Percentiles rank a stretch among this genome's conserved stretches.
phyloP scores from a whole-genome alignment of 2,113 vertebrate species.

The Panthera uncia region DNA sequence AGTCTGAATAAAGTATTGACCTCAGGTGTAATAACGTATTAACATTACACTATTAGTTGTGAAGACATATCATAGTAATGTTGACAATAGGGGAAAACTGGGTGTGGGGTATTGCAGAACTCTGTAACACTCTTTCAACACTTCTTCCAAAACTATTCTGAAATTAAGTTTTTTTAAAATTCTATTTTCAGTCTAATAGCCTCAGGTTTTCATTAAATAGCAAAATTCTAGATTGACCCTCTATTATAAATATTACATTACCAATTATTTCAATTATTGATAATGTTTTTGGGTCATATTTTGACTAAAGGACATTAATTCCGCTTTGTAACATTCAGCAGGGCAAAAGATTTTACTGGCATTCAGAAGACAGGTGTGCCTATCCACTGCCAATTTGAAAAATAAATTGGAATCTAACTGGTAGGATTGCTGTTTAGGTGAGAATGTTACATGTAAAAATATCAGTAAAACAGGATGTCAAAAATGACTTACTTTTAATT shows the following conservation, averaged over 20 bases:
- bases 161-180: not conserved
- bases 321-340: not conserved
- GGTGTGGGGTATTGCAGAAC: not conserved
- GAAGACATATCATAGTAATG: not conserved
- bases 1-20: not conserved
- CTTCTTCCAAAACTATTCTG: not conserved
- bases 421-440: not conserved
- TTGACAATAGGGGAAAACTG: not conserved
- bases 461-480: not conserved
- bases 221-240: not conserved
- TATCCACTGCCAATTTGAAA: not conserved
- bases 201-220: not conserved
- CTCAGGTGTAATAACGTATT: not conserved
- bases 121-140: not conserved
- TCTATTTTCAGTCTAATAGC: not conserved
- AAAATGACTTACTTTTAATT: not conserved
- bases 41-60: not conserved
- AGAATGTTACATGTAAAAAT: not conserved
- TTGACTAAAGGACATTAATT: not conserved
- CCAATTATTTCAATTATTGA: not conserved
- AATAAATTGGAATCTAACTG: not conserved
- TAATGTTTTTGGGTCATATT: not conserved
- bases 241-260: not conserved
- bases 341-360: not conserved
- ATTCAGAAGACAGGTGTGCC: not conserved